phyloP scores from a whole-genome alignment of 2,113 vertebrate species.

The Tichodroma muraria region DNA sequence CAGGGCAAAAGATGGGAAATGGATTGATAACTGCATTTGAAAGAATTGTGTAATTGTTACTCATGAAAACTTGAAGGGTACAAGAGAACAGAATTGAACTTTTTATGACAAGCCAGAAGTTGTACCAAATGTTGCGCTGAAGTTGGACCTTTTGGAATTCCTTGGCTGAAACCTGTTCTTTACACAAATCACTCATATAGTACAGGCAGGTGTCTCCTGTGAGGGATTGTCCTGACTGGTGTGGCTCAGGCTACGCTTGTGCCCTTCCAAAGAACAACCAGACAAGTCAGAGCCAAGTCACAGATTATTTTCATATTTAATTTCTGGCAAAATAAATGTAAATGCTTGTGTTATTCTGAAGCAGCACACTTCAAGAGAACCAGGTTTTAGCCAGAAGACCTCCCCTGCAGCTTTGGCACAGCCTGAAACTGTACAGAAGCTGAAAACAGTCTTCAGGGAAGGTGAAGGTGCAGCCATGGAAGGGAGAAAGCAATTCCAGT shows the following conservation, averaged over 20 bases:
- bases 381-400: background rate
- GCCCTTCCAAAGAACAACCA: background rate
- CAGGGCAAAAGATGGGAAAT: background rate
- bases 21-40: background rate
- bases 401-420: background rate
- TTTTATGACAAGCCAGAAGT: background rate
- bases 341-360: background rate
- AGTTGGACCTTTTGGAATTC: background rate
- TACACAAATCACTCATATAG: background rate
- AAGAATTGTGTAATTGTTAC: background rate
- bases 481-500: background rate
- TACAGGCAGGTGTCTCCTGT: background rate
- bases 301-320: background rate
- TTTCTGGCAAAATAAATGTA: background rate
- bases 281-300: background rate
- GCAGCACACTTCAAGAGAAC: background rate
- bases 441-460: background rate
- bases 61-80: background rate
- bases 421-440: background rate
- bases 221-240: background rate
- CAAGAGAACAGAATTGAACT: background rate
- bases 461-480: background rate
- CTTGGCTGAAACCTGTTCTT: background rate
- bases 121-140: background rate
- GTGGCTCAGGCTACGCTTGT: background rate